Evolutionary conservation across 2,888 invertebrate genomes (phyloP).

Genomic region (Heliconius hortense): DNA sequence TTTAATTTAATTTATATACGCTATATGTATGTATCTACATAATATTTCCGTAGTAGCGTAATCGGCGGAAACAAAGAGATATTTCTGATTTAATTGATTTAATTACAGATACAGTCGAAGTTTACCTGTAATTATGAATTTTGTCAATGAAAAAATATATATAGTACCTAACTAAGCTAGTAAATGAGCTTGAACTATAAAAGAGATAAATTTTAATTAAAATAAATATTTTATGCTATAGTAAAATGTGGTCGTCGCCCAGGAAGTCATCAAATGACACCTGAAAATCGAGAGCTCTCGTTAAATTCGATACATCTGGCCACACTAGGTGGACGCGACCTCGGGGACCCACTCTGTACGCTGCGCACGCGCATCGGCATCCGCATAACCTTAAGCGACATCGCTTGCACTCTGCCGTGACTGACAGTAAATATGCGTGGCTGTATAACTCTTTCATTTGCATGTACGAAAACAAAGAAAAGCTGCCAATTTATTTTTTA

Average conservation of each 20-base stretch:
- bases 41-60: not conserved
- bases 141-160: not conserved
- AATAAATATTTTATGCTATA: not conserved
- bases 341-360: conserved; percentile 62
- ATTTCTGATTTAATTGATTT: not conserved
- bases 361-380: conserved; percentile 69
- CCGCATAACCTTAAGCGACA: conserved; percentile 73
- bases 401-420: conserved; percentile 41
- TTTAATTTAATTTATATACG: not conserved
- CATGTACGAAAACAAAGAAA: conserved; percentile 4
- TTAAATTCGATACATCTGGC: conserved; percentile 41
- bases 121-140: not conserved
- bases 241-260: not conserved
- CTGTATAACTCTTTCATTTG: conserved; percentile 7
- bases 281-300: conserved; percentile 6
- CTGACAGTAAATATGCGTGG: conserved; percentile 23
- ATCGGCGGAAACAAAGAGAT: not conserved
- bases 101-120: not conserved
- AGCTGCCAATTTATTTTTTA: not conserved
- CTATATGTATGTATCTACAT: not conserved
- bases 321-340: conserved; percentile 59
- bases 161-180: not conserved
- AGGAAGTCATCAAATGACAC: conserved; percentile 18
- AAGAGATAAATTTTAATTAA: not conserved
- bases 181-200: not conserved